A percentile compares a stretch with the other conserved stretches of the same genome.
Conservation (phyloP, 2,113 vertebrate species). For the Excalfactoria chinensis region DNA sequence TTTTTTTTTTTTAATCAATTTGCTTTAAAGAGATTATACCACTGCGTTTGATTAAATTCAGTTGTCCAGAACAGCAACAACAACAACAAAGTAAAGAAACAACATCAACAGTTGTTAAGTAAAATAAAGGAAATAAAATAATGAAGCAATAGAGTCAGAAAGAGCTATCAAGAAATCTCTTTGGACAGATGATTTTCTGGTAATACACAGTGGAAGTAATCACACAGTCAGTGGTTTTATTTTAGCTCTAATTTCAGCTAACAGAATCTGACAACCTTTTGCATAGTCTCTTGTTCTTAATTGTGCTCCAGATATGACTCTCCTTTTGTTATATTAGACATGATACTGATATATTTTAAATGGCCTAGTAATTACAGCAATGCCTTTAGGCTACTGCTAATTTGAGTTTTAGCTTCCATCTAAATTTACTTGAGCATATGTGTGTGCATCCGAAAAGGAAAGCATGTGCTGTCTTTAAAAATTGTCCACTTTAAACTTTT, state of each 20-base stretch:
- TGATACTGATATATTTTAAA: constrained; percentile 67
- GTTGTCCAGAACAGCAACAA: not conserved
- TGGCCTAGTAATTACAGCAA: constrained; percentile 42
- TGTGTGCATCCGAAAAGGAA: not conserved
- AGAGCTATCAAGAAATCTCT: not conserved
- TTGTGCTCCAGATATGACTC: constrained; percentile 15
- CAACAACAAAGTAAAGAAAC: not conserved
- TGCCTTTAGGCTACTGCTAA: constrained; percentile 29
- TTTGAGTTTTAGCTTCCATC: constrained; percentile 42
- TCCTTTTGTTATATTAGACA: constrained; percentile 57
- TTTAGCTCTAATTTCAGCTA: constrained; percentile 44
- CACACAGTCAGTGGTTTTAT: not conserved
- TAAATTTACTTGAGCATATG: not conserved
- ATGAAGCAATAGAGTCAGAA: not conserved
- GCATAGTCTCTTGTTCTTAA: constrained; percentile 39
- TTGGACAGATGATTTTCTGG: not conserved
- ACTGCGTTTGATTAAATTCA: not conserved
- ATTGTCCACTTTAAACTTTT: not conserved
- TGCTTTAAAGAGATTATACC: not conserved
- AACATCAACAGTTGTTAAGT: not conserved
- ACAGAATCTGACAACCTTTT: constrained; percentile 59
- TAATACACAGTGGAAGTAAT: not conserved
- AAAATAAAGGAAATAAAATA: not conserved
- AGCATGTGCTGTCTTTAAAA: not conserved
- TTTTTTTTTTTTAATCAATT: not conserved